phyloP scores from a whole-genome alignment of 2,797 vertebrate species.

The Spinus olivaceus region DNA sequence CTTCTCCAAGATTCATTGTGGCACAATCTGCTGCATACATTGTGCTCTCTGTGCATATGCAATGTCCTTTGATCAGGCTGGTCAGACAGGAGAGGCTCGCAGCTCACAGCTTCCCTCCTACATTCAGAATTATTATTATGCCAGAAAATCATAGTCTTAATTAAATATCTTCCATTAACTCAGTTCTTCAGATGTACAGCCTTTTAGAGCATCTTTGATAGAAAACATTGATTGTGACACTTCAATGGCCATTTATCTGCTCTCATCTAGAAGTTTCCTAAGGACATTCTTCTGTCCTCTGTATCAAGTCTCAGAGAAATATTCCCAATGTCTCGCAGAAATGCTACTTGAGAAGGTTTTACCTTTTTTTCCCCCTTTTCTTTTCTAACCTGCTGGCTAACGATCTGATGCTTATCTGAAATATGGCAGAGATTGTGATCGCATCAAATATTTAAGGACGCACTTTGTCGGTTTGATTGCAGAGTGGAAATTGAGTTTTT shows the following conservation, averaged over 20 bases:
- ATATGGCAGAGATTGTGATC: neutral
- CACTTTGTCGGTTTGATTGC: neutral
- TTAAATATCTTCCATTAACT: conserved; percentile 42
- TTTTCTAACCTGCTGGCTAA: neutral
- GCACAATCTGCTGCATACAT: conserved; percentile 29
- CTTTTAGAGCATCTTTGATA: conserved; percentile 23
- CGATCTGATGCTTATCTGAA: neutral
- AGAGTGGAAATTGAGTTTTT: neutral
- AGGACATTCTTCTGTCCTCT: neutral
- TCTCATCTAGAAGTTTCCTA: conserved; percentile 3
- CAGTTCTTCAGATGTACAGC: neutral
- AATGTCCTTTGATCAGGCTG: conserved; percentile 64
- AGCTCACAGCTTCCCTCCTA: neutral
- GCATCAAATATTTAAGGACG: neutral
- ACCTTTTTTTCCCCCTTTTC: neutral
- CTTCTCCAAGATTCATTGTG: conserved; percentile 3
- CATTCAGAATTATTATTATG: conserved; percentile 19
- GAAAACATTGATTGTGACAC: conserved; percentile 13
- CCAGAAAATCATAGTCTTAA: conserved; percentile 37
- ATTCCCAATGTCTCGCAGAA: neutral
- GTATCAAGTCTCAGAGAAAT: neutral
- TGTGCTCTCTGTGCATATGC: conserved; percentile 55
- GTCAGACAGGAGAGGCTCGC: conserved; percentile 7
- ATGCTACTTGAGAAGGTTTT: neutral
- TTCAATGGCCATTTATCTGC: conserved; percentile 19